Evolutionary conservation across 2,797 vertebrate genomes (phyloP).

Genomic region (Geotria australis): DNA sequence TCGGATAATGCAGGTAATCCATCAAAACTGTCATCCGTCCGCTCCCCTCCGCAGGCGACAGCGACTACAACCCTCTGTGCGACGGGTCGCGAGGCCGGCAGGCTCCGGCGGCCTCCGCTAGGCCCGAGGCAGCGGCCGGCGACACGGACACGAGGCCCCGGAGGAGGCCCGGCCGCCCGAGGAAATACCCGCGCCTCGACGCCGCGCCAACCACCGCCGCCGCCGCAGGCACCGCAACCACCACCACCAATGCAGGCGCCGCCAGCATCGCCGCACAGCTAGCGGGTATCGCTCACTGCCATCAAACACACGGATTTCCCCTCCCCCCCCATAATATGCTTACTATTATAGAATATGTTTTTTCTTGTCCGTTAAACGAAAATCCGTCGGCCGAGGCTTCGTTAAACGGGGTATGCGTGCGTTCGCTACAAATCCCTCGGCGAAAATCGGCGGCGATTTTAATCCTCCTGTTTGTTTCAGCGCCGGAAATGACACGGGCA

Average conservation of each 20-base stretch:
- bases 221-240: slow-evolving; percentile 1
- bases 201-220: slow-evolving; percentile 11
- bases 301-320: background rate
- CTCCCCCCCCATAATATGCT: too few relatives aligned
- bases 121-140: slow-evolving; percentile 2
- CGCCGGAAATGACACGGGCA: too few relatives aligned
- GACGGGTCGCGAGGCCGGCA: slow-evolving; percentile 29
- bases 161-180: slow-evolving; percentile 48
- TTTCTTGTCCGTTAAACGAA: too few relatives aligned
- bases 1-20: too few relatives aligned
- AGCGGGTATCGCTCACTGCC: background rate
- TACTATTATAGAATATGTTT: too few relatives aligned
- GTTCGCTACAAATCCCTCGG: too few relatives aligned
- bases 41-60: slow-evolving; percentile 26
- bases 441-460: too few relatives aligned
- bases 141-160: slow-evolving; percentile 38
- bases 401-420: too few relatives aligned
- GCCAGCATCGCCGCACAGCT: background rate
- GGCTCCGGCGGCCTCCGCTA: too few relatives aligned
- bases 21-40: background rate
- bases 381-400: too few relatives aligned
- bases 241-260: background rate
- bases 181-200: slow-evolving; percentile 28
- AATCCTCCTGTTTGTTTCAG: too few relatives aligned
- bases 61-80: slow-evolving; percentile 69